These are phyloP conservation scores for Meteorus sp. DNA, from an alignment of 1,140 invertebrate species.

Conservation along the genomic window DNA sequence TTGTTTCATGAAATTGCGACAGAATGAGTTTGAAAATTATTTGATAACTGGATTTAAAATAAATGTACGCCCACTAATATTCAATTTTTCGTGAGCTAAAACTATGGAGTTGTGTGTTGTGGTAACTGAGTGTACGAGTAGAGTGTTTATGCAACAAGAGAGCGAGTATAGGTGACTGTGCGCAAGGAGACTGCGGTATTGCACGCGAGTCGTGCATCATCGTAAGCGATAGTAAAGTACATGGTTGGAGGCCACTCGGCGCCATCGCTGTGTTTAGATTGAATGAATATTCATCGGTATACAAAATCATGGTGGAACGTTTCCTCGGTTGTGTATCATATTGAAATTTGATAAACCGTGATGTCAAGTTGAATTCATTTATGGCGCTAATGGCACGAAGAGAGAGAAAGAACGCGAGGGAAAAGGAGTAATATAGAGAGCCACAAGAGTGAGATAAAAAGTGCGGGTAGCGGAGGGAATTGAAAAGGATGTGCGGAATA, in stretches of 20 bases:
- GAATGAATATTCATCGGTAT: conserved; percentile 47
- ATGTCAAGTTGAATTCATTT: conserved; percentile 30
- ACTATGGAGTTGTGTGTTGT: neutral
- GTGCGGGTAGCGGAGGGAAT: too few species aligned
- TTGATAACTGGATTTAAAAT: neutral
- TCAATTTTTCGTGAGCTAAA: conserved; percentile 13
- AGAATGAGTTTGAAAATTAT: neutral
- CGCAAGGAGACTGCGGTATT: conserved; percentile 26
- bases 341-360: conserved; percentile 24
- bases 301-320: conserved; percentile 42
- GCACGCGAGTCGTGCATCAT: conserved; percentile 47
- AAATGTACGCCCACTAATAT: neutral
- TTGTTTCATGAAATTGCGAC: too few species aligned
- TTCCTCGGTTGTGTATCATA: conserved; percentile 32
- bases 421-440: neutral
- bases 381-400: conserved; percentile 24
- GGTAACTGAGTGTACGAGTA: neutral
- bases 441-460: neutral
- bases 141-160: neutral
- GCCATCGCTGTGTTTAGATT: conserved; percentile 23
- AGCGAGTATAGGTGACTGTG: neutral
- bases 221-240: conserved; percentile 47
- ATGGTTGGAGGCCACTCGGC: conserved; percentile 22
- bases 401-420: neutral
- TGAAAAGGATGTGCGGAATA: conserved; percentile 11